phyloP scores from a whole-genome alignment of 2,888 invertebrate genomes.

The Adelognathus sp. region DNA sequence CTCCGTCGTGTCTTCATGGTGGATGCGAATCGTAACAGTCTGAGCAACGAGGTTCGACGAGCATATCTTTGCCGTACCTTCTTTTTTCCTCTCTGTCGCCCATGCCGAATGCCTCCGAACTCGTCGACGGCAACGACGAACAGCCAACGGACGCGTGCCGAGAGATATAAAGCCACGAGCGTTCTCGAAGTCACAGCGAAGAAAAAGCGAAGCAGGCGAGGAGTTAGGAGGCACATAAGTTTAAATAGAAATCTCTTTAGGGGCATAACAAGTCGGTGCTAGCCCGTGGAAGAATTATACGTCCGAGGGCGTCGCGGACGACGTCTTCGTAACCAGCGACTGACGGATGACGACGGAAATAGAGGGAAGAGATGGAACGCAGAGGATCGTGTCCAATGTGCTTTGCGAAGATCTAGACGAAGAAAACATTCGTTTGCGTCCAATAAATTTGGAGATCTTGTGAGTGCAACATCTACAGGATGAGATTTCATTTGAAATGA shows the following conservation, averaged over 20 bases:
- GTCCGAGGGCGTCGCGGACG: slow-evolving; percentile 71
- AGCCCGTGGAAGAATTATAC: slow-evolving; percentile 78
- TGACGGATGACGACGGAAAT: slow-evolving; percentile 80
- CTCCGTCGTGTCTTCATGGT: background rate
- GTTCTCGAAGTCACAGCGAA: background rate
- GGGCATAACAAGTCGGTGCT: slow-evolving; percentile 76
- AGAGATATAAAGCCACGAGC: slow-evolving; percentile 6
- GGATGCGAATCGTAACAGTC: slow-evolving; percentile 23
- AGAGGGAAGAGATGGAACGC: slow-evolving; percentile 68
- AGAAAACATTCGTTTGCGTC: background rate
- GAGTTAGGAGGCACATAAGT: slow-evolving; percentile 34
- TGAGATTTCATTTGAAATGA: no score
- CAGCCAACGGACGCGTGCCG: background rate
- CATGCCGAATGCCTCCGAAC: slow-evolving; percentile 3
- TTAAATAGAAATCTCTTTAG: slow-evolving; percentile 79
- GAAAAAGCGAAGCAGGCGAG: slow-evolving; percentile 10
- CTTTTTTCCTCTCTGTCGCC: background rate
- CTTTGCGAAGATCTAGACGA: background rate
- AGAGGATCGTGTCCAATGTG: background rate
- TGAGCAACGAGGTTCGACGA: slow-evolving; percentile 3
- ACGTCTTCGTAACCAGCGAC: slow-evolving; percentile 76
- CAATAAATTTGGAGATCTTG: no score
- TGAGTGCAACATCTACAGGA: no score
- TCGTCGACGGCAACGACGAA: background rate
- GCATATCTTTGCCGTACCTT: background rate